A percentile compares a stretch with the other conserved stretches of the same genome.
These are phyloP conservation scores for Druceiella hillmani DNA, from an alignment of 2,888 invertebrate species.

Conservation along the genomic window DNA sequence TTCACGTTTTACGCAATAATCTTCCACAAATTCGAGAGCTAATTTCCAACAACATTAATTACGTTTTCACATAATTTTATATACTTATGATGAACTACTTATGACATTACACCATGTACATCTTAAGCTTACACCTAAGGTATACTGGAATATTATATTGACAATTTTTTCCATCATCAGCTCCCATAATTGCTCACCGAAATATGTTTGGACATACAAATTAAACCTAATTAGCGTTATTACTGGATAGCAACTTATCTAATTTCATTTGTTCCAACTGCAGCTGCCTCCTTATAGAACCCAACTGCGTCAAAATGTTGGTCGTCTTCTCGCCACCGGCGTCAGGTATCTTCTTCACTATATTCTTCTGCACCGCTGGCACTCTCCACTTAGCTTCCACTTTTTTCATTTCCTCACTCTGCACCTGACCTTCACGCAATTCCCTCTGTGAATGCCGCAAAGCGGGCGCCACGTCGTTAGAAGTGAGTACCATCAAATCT, in stretches of 20 bases:
- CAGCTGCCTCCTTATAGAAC: slow-evolving; percentile 61
- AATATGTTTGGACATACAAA: too few species aligned
- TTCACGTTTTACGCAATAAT: too few species aligned
- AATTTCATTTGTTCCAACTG: slow-evolving; percentile 60
- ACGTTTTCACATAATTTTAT: too few species aligned
- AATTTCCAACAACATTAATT: too few species aligned
- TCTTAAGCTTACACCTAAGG: too few species aligned
- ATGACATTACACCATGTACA: too few species aligned
- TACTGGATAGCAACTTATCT: slow-evolving; percentile 41
- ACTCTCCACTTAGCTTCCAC: slow-evolving; percentile 51
- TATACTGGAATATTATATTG: too few species aligned
- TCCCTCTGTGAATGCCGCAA: slow-evolving; percentile 26
- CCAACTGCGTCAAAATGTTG: slow-evolving; percentile 60
- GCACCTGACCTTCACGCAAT: slow-evolving; percentile 20
- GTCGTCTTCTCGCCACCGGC: slow-evolving; percentile 46
- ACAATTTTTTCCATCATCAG: too few species aligned
- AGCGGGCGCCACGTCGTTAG: slow-evolving; percentile 16
- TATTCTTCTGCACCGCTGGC: slow-evolving; percentile 60
- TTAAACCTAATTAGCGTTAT: too few species aligned
- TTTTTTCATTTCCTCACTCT: slow-evolving; percentile 39
- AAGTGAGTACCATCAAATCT: slow-evolving; percentile 17
- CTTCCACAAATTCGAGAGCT: too few species aligned
- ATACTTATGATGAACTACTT: too few species aligned
- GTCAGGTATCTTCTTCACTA: slow-evolving; percentile 42
- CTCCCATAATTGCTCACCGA: too few species aligned